Conservation (phyloP, 2,797 vertebrate genomes). For the Eupleurogrammus muticus region DNA sequence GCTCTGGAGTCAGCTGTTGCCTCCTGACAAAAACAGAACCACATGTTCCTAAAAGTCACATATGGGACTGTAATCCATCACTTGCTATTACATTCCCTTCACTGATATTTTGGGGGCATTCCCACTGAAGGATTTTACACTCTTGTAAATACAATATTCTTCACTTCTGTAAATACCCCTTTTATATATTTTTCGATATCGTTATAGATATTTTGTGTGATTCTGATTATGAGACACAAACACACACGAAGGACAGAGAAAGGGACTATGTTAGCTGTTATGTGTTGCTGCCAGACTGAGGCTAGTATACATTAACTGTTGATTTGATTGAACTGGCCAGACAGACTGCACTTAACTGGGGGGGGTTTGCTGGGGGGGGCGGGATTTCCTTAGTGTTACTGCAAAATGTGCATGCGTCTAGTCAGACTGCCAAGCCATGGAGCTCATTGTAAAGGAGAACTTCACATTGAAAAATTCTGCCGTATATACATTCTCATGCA, state of each 20-base stretch:
- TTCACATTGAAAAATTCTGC: slow-evolving; percentile 8
- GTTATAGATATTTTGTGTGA: no score
- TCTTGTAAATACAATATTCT: no score
- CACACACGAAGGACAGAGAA: background rate
- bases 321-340: slow-evolving; percentile 39
- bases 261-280: slow-evolving; percentile 17
- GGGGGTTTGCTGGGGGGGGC: slow-evolving; percentile 12
- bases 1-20: background rate
- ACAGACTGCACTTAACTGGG: slow-evolving; percentile 38
- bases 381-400: slow-evolving; percentile 10
- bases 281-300: slow-evolving; percentile 21
- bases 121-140: no score
- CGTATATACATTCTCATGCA: background rate
- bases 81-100: no score
- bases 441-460: slow-evolving; percentile 5
- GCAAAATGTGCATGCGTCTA: background rate
- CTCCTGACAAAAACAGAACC: slow-evolving; percentile 1
- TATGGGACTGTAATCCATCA: no score
- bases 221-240: no score
- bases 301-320: slow-evolving; percentile 30
- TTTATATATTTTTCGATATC: no score
- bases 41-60: slow-evolving; percentile 15
- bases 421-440: background rate
- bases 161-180: no score
- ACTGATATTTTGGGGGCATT: no score